These are phyloP conservation scores for Cosmorhoe ocellata DNA, from an alignment of 2,888 invertebrate species.

Conservation along the genomic window DNA sequence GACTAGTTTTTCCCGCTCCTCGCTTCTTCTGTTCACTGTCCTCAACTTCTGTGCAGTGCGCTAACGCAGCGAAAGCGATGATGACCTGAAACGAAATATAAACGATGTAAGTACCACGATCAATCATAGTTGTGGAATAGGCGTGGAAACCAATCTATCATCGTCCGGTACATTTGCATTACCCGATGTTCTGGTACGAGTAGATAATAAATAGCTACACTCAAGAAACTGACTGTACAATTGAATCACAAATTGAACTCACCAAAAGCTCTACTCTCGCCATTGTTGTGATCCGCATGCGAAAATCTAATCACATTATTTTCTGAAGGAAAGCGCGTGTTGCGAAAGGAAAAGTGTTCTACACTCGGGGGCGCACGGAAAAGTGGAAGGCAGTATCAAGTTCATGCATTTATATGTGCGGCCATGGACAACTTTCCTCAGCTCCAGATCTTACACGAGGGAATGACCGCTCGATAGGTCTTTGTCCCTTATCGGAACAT, in stretches of 20 bases:
- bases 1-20: conserved; percentile 61
- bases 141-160: conserved; percentile 53
- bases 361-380: conserved; percentile 58
- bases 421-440: conserved; percentile 69
- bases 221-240: conserved; percentile 14
- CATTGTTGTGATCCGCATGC: conserved; percentile 48
- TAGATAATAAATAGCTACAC: conserved; percentile 18
- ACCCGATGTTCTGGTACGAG: conserved; percentile 10
- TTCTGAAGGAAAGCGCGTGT: conserved; percentile 46
- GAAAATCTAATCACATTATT: conserved; percentile 60
- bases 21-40: conserved; percentile 73
- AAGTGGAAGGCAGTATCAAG: conserved; percentile 74
- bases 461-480: conserved; percentile 75
- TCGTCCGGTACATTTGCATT: conserved; percentile 28
- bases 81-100: conserved; percentile 64
- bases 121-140: conserved; percentile 45
- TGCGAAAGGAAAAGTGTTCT: conserved; percentile 71
- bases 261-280: conserved; percentile 66
- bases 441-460: conserved; percentile 64
- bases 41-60: conserved; percentile 62
- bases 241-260: conserved; percentile 43
- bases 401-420: conserved; percentile 77
- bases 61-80: conserved; percentile 60
- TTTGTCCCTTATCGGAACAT: conserved; percentile 74
- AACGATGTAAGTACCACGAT: conserved; percentile 36